phyloP scores from a whole-genome alignment of 1,140 invertebrate genomes.

The Aphelinus atriplicis region DNA sequence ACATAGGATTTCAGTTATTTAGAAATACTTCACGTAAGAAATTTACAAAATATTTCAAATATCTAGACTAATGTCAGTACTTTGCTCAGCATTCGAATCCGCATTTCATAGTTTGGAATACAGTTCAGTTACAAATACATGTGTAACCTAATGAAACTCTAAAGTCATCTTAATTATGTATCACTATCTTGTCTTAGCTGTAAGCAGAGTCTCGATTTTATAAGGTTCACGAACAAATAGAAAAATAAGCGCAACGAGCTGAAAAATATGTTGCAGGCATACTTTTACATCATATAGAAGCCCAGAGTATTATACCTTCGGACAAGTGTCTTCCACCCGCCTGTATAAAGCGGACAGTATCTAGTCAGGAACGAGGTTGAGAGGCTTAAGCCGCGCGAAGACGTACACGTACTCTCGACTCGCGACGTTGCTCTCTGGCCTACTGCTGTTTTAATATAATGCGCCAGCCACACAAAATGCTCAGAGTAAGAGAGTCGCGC shows the following conservation, averaged over 20 bases:
- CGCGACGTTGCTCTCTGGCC: neutral
- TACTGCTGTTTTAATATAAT: conserved; percentile 11
- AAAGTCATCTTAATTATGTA: no score
- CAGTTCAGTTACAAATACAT: no score
- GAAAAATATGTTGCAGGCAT: neutral
- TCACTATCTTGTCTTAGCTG: no score
- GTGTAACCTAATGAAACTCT: no score
- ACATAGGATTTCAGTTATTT: no score
- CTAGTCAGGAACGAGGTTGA: conserved; percentile 22
- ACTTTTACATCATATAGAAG: conserved; percentile 21
- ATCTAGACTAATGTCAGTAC: no score
- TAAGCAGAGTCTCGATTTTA: no score
- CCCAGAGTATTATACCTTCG: conserved; percentile 10
- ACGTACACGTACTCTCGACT: conserved; percentile 20
- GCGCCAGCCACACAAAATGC: conserved; percentile 32
- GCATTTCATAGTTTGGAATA: no score
- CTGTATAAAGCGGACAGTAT: no score
- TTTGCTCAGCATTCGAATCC: no score
- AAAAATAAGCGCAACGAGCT: neutral
- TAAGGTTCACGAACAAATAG: neutral
- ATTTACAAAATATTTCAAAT: no score
- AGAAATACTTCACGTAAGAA: no score
- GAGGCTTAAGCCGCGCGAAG: conserved; percentile 28
- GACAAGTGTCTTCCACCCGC: conserved; percentile 4
- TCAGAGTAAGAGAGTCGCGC: conserved; percentile 26